These are phyloP conservation scores for Orthosia cruda DNA, from an alignment of 2,888 invertebrate species.

Conservation along the genomic window DNA sequence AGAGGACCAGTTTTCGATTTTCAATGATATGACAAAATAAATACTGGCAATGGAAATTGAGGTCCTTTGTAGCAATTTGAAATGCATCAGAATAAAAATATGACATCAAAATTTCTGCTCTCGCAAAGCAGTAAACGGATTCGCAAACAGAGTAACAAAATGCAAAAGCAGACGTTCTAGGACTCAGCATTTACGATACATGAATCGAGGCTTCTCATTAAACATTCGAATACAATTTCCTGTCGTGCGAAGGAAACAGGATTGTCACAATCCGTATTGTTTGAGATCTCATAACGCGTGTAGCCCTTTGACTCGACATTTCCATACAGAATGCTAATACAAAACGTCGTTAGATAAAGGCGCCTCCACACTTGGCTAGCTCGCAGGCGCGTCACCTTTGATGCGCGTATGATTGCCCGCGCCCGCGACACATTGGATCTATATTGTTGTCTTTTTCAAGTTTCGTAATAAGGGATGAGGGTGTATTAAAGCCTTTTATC, in stretches of 20 bases:
- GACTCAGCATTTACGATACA: conserved; percentile 76
- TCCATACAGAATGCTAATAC: conserved; percentile 84
- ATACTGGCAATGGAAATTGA: neutral
- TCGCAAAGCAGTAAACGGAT: conserved; percentile 50
- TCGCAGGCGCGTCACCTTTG: conserved; percentile 88
- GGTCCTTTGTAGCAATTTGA: neutral
- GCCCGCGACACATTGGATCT: conserved; percentile 92
- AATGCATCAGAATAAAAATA: conserved; percentile 27
- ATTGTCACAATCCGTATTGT: conserved; percentile 91
- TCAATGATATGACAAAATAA: conserved; percentile 10
- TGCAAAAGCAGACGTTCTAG: conserved; percentile 58
- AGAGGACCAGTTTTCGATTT: conserved; percentile 11
- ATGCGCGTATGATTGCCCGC: conserved; percentile 91
- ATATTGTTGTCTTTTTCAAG: conserved; percentile 92
- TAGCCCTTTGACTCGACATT: conserved; percentile 89
- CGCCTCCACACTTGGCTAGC: conserved; percentile 89
- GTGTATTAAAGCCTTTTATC: conserved; percentile 92
- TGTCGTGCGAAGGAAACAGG: conserved; percentile 88
- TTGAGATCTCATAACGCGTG: conserved; percentile 90
- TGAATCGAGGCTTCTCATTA: conserved; percentile 86
- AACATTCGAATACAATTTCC: conserved; percentile 89
- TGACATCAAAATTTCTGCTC: conserved; percentile 29
- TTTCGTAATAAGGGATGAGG: conserved; percentile 92
- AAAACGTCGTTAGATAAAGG: conserved; percentile 86
- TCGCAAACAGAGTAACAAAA: conserved; percentile 56